These are phyloP conservation scores for Pheosia tremula DNA, from an alignment of 2,888 invertebrate genomes.

Conservation along the genomic window DNA sequence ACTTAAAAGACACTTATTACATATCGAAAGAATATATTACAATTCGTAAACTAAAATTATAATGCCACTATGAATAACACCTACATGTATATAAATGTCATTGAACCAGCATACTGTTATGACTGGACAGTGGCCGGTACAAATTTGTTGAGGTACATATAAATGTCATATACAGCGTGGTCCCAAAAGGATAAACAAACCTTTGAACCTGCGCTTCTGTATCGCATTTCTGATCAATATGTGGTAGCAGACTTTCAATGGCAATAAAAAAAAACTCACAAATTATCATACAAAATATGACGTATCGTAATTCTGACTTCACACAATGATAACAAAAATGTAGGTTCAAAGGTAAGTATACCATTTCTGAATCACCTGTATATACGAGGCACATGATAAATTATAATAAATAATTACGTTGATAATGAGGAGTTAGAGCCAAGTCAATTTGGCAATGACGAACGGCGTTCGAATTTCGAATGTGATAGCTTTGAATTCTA, in stretches of 20 bases:
- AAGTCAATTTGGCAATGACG: slow-evolving; percentile 1
- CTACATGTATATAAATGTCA: slow-evolving; percentile 16
- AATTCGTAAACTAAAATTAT: not conserved
- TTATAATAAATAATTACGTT: slow-evolving; percentile 4
- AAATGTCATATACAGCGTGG: not conserved
- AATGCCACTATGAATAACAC: slow-evolving; percentile 17
- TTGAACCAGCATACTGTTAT: slow-evolving; percentile 26
- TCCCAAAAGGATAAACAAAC: no score
- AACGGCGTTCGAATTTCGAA: not conserved
- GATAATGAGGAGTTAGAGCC: slow-evolving; percentile 8
- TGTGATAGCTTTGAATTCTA: not conserved
- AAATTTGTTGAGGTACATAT: slow-evolving; percentile 12
- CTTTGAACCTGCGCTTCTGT: no score
- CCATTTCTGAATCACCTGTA: no score
- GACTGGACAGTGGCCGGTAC: slow-evolving; percentile 11
- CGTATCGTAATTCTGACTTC: no score
- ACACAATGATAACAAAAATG: no score
- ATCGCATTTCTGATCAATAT: no score
- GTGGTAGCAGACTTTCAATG: no score
- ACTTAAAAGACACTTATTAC: slow-evolving; percentile 1
- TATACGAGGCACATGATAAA: no score
- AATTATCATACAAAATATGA: no score
- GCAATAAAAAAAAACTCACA: no score
- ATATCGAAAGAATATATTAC: not conserved
- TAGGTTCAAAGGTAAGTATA: no score